A percentile compares a stretch with the other conserved stretches of the same genome.
Conservation (phyloP, 2,797 vertebrate genomes). For the Poeciliopsis gracilis region DNA sequence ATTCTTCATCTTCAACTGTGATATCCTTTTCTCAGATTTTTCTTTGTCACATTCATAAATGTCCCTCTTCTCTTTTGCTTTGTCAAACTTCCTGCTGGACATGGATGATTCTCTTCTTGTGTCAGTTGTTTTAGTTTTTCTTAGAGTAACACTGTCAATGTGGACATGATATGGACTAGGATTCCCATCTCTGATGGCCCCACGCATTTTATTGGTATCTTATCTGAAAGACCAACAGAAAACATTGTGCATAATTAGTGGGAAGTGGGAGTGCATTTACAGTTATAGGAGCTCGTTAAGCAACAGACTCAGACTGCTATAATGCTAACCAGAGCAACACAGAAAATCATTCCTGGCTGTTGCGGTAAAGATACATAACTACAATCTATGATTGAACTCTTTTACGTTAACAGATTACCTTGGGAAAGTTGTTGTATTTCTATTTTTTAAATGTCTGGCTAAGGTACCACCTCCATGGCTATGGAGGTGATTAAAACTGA, state of each 20-base stretch:
- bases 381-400: too few relatives aligned
- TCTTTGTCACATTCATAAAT: conserved; percentile 2
- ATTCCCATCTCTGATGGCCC: conserved; percentile 15
- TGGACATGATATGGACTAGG: conserved; percentile 31
- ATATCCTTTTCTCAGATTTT: conserved; percentile 18
- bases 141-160: conserved; percentile 29
- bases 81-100: conserved; percentile 2
- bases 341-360: neutral
- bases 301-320: neutral
- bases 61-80: neutral
- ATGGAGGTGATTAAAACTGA: neutral
- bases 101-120: neutral
- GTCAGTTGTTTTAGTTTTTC: conserved; percentile 43
- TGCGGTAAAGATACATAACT: too few relatives aligned
- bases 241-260: neutral
- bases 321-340: neutral
- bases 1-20: conserved; percentile 23
- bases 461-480: neutral
- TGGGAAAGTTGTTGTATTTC: too few relatives aligned
- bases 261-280: neutral
- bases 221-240: neutral
- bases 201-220: neutral
- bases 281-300: neutral
- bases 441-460: neutral
- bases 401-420: too few relatives aligned